A percentile compares a stretch with the other conserved stretches of the same genome.
phyloP scores from a whole-genome alignment of 1,140 invertebrate genomes.

The Listronotus oregonensis region DNA sequence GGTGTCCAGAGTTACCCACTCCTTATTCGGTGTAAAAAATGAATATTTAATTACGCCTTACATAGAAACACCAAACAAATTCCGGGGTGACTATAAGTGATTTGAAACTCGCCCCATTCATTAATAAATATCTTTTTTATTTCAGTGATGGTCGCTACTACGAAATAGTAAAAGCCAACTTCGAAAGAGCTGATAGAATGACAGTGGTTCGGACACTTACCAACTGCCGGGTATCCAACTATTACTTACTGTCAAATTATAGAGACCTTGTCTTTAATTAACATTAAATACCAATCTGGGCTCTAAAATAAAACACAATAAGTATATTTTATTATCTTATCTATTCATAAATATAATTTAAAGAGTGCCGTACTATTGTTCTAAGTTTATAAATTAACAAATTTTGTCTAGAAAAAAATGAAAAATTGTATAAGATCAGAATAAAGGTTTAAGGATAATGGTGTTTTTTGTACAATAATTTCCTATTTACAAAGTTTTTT shows the following conservation, averaged over 20 bases:
- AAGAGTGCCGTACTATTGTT: conserved; percentile 9
- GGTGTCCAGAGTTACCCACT: no score
- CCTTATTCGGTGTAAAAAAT: no score
- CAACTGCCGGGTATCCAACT: conserved; percentile 88
- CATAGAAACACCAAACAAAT: no score
- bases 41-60: no score
- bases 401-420: conserved; percentile 1
- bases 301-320: neutral
- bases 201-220: conserved; percentile 96
- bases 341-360: conserved; percentile 1
- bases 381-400: conserved; percentile 2
- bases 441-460: neutral
- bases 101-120: no score
- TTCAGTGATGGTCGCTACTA: conserved; percentile 97
- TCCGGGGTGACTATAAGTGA: no score
- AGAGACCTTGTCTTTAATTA: conserved; percentile 93
- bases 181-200: conserved; percentile 93
- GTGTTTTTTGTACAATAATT: conserved; percentile 5
- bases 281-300: conserved; percentile 39
- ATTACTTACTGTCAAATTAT: conserved; percentile 90
- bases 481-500: conserved; percentile 6
- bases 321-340: neutral
- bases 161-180: conserved; percentile 98
- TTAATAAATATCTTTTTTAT: conserved; percentile 41
- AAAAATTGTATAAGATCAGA: neutral